Evolutionary conservation across 2,888 invertebrate genomes (phyloP).

Genomic region (Agriopis marginaria): DNA sequence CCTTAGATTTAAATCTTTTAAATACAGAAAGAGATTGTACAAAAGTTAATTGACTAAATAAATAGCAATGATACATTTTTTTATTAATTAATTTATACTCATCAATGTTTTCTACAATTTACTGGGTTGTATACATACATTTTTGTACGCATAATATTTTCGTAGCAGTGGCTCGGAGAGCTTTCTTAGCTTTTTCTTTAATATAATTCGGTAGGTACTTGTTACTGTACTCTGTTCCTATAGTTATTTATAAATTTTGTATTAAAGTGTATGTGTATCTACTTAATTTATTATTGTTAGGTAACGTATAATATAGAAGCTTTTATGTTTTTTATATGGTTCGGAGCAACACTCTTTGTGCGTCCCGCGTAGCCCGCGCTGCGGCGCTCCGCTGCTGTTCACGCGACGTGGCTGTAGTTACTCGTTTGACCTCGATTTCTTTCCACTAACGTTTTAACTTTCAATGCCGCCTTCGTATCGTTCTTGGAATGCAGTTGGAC

Average conservation of each 20-base stretch:
- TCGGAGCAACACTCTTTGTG: conserved; percentile 22
- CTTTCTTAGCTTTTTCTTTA: neutral
- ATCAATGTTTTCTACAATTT: neutral
- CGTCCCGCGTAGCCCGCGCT: conserved; percentile 2
- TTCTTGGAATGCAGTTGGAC: conserved; percentile 57
- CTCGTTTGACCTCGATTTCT: conserved; percentile 85
- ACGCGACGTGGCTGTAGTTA: conserved; percentile 75
- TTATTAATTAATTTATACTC: neutral
- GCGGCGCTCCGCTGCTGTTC: conserved; percentile 1
- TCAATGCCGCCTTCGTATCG: conserved; percentile 76
- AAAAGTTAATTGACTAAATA: neutral
- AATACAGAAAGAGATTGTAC: conserved; percentile 24
- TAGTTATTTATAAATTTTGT: neutral
- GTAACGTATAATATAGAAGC: neutral
- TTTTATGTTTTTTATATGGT: conserved; percentile 10
- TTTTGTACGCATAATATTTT: neutral
- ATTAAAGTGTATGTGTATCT: neutral
- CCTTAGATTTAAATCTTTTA: conserved; percentile 8
- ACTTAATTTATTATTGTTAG: neutral
- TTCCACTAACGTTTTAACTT: conserved; percentile 73
- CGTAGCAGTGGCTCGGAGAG: too few species aligned
- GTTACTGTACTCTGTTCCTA: neutral
- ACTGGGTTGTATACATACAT: neutral
- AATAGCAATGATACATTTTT: neutral
- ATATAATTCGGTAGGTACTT: neutral